Percentiles rank a stretch among this genome's conserved stretches.
These are phyloP conservation scores for Schizotus pectinicornis DNA, from an alignment of 2,888 invertebrate species.

Conservation along the genomic window DNA sequence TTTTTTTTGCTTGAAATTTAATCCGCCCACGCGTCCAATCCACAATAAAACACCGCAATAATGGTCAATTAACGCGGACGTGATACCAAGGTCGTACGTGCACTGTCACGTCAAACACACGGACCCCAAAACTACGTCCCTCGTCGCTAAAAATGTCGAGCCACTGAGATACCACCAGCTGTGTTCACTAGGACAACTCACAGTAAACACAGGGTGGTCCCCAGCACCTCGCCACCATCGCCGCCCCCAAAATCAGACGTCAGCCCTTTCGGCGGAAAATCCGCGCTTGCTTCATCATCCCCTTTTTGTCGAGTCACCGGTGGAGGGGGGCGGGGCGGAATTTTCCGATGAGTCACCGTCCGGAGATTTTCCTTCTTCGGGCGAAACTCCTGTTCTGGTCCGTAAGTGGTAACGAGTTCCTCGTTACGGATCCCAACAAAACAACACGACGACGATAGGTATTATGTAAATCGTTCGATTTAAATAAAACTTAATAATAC, in stretches of 20 bases:
- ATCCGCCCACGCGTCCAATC: not conserved
- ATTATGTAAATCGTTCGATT: no score
- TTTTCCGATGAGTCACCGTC: no score
- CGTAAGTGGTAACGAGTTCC: no score
- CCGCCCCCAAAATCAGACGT: not conserved
- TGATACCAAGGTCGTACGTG: slow-evolving; percentile 20
- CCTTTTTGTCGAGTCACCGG: not conserved
- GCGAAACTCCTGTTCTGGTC: no score
- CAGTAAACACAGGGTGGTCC: slow-evolving; percentile 98
- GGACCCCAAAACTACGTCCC: slow-evolving; percentile 1
- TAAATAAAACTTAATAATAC: no score
- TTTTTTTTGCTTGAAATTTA: slow-evolving; percentile 6
- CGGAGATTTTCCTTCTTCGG: no score
- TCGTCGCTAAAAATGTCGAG: slow-evolving; percentile 49
- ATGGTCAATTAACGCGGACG: slow-evolving; percentile 21
- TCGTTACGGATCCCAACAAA: no score
- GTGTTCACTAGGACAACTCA: slow-evolving; percentile 86
- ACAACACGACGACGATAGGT: no score
- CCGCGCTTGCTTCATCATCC: not conserved
- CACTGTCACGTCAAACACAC: slow-evolving; percentile 9
- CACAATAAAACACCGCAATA: slow-evolving; percentile 7
- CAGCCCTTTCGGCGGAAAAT: not conserved
- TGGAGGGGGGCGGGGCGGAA: no score
- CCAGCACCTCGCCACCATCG: slow-evolving; percentile 64
- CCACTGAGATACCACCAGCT: slow-evolving; percentile 99